Percentiles rank a stretch among this genome's conserved stretches.
These are phyloP conservation scores for Toxotes jaculatrix DNA, from an alignment of 2,113 vertebrate genomes.

Conservation along the genomic window DNA sequence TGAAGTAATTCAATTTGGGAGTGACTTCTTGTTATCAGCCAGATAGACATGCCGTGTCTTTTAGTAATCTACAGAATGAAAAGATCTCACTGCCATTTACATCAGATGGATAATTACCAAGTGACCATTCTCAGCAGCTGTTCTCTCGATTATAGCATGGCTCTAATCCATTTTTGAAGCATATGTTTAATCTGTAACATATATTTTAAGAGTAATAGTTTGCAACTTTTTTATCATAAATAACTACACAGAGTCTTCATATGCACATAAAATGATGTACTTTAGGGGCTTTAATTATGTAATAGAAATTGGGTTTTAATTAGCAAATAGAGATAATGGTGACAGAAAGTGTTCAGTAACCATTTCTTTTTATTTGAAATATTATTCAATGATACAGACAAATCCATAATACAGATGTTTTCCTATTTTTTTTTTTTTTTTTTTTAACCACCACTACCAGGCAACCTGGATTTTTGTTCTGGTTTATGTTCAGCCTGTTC, in stretches of 20 bases:
- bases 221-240: neutral
- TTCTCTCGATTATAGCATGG: neutral
- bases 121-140: neutral
- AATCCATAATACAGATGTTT: too few species aligned
- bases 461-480: neutral
- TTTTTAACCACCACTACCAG: too few species aligned
- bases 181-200: neutral
- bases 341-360: too few species aligned
- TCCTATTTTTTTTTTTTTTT: too few species aligned
- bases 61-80: neutral
- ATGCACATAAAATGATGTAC: too few species aligned
- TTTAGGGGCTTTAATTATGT: too few species aligned
- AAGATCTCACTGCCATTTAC: neutral
- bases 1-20: slow-evolving; percentile 26
- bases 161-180: neutral
- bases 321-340: too few species aligned
- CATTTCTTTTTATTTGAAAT: too few species aligned
- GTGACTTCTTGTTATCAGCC: neutral
- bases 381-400: too few species aligned
- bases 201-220: too few species aligned
- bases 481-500: slow-evolving; percentile 35
- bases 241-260: neutral
- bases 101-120: neutral
- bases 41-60: neutral
- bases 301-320: too few species aligned